Evolutionary conservation across 2,888 invertebrate species (phyloP).

Genomic region (Morpho deidamia): DNA sequence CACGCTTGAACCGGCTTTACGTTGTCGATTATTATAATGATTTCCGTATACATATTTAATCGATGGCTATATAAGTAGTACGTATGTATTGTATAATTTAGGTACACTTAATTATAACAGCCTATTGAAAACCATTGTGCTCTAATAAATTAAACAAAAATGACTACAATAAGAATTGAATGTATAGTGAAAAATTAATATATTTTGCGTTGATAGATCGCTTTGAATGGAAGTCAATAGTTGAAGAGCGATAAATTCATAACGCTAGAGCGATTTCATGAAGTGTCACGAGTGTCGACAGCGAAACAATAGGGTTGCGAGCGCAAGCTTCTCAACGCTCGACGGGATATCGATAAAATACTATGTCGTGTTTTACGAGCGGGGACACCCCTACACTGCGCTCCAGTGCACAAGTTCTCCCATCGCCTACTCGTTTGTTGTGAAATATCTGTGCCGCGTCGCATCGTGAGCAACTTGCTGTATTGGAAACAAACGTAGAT

Average conservation of each 20-base stretch:
- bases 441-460: constrained; percentile 49
- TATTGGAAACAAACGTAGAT: constrained; percentile 1
- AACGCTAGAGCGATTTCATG: constrained; percentile 60
- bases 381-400: constrained; percentile 50
- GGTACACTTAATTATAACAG: constrained; percentile 10
- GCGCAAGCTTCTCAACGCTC: constrained; percentile 35
- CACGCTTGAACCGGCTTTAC: constrained; percentile 69
- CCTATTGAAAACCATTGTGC: constrained; percentile 3
- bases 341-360: constrained; percentile 63
- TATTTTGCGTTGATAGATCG: constrained; percentile 19
- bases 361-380: constrained; percentile 68
- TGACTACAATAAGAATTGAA: not conserved
- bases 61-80: constrained; percentile 11
- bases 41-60: constrained; percentile 56
- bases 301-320: constrained; percentile 61
- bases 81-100: not conserved
- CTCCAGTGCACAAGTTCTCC: constrained; percentile 39
- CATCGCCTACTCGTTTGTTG: constrained; percentile 54
- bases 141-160: constrained; percentile 4
- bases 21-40: constrained; percentile 64
- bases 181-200: constrained; percentile 11
- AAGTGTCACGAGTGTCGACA: constrained; percentile 61
- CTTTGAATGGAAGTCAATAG: constrained; percentile 32
- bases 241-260: constrained; percentile 51
- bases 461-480: constrained; percentile 22